Conservation (phyloP, 2,797 vertebrate genomes). For the Luscinia megarhynchos region DNA sequence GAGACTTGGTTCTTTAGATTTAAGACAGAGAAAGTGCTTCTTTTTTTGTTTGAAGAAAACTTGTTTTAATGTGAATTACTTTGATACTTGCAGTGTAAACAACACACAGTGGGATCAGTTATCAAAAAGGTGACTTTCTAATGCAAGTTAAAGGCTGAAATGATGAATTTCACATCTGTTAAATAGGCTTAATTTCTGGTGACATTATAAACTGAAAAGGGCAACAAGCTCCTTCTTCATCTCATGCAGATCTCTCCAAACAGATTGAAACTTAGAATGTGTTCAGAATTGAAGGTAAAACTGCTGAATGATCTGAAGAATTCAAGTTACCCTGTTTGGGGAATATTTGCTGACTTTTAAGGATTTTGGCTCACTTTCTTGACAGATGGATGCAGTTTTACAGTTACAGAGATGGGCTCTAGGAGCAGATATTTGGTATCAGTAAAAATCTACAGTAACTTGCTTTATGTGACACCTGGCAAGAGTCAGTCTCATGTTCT, state of each 20-base stretch:
- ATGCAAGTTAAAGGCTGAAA: conserved; percentile 65
- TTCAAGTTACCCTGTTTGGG: neutral
- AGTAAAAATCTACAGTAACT: neutral
- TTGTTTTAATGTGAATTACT: conserved; percentile 17
- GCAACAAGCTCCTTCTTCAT: conserved; percentile 69
- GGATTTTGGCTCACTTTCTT: neutral
- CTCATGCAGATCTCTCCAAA: neutral
- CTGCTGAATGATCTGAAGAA: neutral
- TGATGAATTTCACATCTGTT: conserved; percentile 72
- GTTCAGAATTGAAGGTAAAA: conserved; percentile 18
- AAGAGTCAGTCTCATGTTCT: neutral
- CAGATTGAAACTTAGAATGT: conserved; percentile 20
- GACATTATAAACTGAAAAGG: conserved; percentile 79
- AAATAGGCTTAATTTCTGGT: conserved; percentile 67
- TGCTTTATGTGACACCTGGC: neutral
- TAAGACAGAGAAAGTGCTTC: neutral
- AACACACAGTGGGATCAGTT: conserved; percentile 59
- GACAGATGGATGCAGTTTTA: neutral
- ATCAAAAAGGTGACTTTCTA: conserved; percentile 60
- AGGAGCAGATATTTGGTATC: neutral
- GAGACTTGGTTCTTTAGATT: neutral
- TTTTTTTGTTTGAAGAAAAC: conserved; percentile 18
- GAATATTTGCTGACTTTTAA: conserved; percentile 9
- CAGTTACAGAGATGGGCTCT: neutral
- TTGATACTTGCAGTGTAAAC: conserved; percentile 30